Percentiles rank a stretch among this genome's conserved stretches.
Conservation (phyloP, 2,888 invertebrate species). For the Sicus ferrugineus region DNA sequence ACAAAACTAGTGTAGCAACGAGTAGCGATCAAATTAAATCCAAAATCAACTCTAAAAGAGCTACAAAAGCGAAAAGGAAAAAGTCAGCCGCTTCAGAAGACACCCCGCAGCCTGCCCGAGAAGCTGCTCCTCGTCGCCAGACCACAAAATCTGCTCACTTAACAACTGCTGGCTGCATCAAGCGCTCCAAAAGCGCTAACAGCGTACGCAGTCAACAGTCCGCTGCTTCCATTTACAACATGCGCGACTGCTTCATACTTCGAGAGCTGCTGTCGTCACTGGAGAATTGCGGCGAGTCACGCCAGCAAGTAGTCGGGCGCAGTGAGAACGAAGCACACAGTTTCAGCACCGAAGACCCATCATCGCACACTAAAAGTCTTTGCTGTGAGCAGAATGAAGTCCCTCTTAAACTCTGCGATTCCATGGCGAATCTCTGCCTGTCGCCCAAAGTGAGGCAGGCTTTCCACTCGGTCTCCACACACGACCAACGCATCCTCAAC, state of each 20-base stretch:
- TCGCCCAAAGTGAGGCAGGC: constrained; percentile 57
- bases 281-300: constrained; percentile 37
- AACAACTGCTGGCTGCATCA: constrained; percentile 19
- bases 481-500: constrained; percentile 63
- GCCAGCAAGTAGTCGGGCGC: constrained; percentile 42
- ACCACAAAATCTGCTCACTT: constrained; percentile 35
- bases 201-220: constrained; percentile 46
- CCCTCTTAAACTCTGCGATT: constrained; percentile 51
- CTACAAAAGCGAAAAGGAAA: constrained; percentile 11
- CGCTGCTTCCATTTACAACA: constrained; percentile 38
- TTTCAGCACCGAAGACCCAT: constrained; percentile 6
- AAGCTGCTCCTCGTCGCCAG: not conserved
- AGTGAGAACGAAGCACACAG: constrained; percentile 5
- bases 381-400: constrained; percentile 15
- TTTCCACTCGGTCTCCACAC: constrained; percentile 57
- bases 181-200: constrained; percentile 56
- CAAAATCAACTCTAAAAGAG: not conserved
- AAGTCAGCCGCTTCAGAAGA: not conserved
- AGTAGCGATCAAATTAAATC: not conserved
- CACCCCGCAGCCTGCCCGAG: constrained; percentile 7
- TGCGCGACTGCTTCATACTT: constrained; percentile 56
- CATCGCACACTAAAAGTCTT: not conserved
- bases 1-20: not conserved
- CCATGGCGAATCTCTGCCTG: constrained; percentile 61
- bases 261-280: constrained; percentile 45